Conservation (phyloP, 2,113 vertebrate species). For the Salvator merianae region DNA sequence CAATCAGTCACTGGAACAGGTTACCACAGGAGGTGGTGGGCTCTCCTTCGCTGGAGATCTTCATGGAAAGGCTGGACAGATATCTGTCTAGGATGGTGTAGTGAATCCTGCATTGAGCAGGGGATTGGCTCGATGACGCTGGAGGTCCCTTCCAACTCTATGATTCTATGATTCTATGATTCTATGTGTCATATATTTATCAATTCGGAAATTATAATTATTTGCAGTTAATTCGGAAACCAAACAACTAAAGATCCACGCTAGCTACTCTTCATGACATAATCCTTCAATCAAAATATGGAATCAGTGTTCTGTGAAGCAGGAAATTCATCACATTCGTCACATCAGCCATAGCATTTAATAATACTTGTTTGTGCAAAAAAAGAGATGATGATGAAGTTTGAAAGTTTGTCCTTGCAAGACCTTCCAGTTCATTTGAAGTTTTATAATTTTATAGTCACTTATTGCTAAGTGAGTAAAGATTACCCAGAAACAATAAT, state of each 20-base stretch:
- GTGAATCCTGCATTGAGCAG: too few species aligned
- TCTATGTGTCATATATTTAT: constrained; percentile 42
- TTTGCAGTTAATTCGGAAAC: constrained; percentile 41
- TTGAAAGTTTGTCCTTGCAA: constrained; percentile 14
- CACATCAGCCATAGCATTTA: constrained; percentile 28
- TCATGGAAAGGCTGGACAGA: too few species aligned
- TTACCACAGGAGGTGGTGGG: too few species aligned
- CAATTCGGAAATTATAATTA: constrained; percentile 31
- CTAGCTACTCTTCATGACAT: constrained; percentile 36
- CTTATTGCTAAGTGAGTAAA: constrained; percentile 27
- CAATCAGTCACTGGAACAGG: too few species aligned
- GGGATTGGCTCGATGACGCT: too few species aligned
- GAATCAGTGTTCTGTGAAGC: constrained; percentile 37
- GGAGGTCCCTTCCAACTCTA: too few species aligned
- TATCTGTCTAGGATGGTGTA: too few species aligned
- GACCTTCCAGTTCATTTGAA: constrained; percentile 31
- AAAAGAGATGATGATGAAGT: too few species aligned
- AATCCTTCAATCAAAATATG: constrained; percentile 28
- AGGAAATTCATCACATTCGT: constrained; percentile 24
- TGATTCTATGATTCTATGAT: too few species aligned
- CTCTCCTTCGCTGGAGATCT: too few species aligned
- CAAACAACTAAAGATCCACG: constrained; percentile 43
- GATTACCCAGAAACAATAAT: background rate
- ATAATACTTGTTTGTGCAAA: constrained; percentile 23
- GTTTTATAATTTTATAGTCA: constrained; percentile 34